Evolutionary conservation across 2,797 vertebrate species (phyloP).

Genomic region (Coccyzus lansbergi): DNA sequence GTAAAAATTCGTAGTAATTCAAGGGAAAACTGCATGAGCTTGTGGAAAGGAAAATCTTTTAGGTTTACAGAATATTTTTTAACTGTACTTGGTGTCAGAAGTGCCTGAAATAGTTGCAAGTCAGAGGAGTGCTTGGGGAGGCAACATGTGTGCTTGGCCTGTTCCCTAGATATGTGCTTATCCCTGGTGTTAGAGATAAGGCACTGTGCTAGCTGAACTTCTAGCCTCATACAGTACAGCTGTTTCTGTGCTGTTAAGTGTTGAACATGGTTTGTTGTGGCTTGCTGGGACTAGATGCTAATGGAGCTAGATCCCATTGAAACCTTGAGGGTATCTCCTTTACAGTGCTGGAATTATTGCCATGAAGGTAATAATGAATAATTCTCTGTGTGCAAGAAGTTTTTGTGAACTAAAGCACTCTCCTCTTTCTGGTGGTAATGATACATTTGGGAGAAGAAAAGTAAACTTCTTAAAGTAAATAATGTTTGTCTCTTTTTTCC

Average conservation of each 20-base stretch:
- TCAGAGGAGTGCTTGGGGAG: neutral
- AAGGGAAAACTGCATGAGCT: neutral
- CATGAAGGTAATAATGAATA: slow-evolving; percentile 20
- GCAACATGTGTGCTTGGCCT: neutral
- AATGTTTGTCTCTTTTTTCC: neutral
- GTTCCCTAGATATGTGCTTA: neutral
- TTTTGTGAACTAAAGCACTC: neutral
- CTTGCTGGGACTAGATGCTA: neutral
- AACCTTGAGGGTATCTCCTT: neutral
- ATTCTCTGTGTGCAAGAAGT: slow-evolving; percentile 22
- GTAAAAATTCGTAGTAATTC: neutral
- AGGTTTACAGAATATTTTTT: neutral
- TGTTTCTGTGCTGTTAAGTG: neutral
- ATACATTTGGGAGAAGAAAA: slow-evolving; percentile 13
- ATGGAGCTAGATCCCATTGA: neutral
- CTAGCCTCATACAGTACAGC: neutral
- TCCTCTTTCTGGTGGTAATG: slow-evolving; percentile 13
- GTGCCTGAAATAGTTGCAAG: neutral
- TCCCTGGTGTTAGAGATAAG: neutral
- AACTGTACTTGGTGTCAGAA: neutral
- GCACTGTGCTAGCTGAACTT: neutral
- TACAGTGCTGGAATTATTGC: slow-evolving; percentile 6
- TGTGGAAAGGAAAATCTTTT: neutral
- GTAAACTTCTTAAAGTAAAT: slow-evolving; percentile 23
- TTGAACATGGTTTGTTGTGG: neutral